Percentiles rank a stretch among this genome's conserved stretches.
Conservation (phyloP, 53 echinoderm and acorn worm species). For the Echinarachnius parma region DNA sequence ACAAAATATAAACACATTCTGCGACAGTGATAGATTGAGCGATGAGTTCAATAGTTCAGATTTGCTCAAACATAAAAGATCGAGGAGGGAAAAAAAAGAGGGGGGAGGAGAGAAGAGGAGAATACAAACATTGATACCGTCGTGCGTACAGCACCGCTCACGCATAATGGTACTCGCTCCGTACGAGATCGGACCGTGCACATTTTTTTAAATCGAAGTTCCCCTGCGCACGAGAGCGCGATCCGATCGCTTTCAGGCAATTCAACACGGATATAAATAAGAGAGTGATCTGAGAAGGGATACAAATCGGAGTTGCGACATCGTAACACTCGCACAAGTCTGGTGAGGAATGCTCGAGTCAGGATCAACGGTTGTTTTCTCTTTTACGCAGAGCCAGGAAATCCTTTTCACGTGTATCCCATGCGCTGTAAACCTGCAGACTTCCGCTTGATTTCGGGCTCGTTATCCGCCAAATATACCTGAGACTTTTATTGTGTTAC, state of each 20-base stretch:
- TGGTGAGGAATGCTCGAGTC: slow-evolving; percentile 10
- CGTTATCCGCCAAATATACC: slow-evolving; percentile 8
- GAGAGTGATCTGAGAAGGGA: slow-evolving; percentile 31
- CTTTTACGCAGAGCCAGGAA: slow-evolving; percentile 28
- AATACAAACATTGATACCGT: slow-evolving; percentile 34
- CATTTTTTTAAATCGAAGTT: too few relatives aligned
- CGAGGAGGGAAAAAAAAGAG: slow-evolving; percentile 13
- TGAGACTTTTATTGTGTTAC: neutral
- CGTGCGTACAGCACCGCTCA: slow-evolving; percentile 1
- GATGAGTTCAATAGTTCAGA: slow-evolving; percentile 43
- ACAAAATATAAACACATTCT: slow-evolving; percentile 45
- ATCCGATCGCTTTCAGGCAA: too few relatives aligned
- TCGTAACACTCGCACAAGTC: slow-evolving; percentile 37
- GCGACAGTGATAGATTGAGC: slow-evolving; percentile 45
- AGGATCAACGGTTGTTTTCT: neutral
- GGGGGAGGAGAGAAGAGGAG: slow-evolving; percentile 11
- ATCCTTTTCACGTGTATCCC: slow-evolving; percentile 41
- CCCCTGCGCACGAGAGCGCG: too few relatives aligned
- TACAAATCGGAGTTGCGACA: slow-evolving; percentile 20
- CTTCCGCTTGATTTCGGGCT: slow-evolving; percentile 26
- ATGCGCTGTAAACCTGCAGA: slow-evolving; percentile 27
- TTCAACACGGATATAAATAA: slow-evolving; percentile 44
- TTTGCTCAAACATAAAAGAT: slow-evolving; percentile 24
- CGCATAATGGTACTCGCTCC: slow-evolving; percentile 13
- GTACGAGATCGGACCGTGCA: slow-evolving; percentile 7